Base-by-base conservation (phyloP, 2,888 invertebrate species). In the Sarcophaga caerulescens region DNA sequence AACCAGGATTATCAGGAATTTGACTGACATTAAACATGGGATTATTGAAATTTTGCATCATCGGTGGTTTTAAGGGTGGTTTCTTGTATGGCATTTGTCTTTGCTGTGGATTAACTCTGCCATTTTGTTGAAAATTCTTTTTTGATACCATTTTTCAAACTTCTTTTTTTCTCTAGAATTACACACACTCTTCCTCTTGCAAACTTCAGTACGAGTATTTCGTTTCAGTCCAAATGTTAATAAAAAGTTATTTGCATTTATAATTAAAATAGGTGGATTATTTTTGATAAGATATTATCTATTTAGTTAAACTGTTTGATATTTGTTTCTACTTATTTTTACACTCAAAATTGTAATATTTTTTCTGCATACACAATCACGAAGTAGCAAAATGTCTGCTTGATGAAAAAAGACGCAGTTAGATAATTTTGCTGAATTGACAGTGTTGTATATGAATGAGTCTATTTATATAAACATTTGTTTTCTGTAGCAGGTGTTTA, bases 1-100 rank as follows among this genome's bases (percentile, higher is more conserved):
- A 93, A 0, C 93, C 92, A 3, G 93, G 92, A 89, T 93, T 93
- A 83, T 92, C 93, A 45, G 93, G 93, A 88, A 93, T 93, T 87
- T 93, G 93, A 84, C 90, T 91, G 78, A 92, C 91, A 83, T 91
- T 90, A 88, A 92, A 93, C 91, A 93, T 92, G 57, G 91, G 89
- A 77, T 90, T 90, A 63, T 87, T 87, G 69, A 85, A 81, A 69
- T 73, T 83, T 35, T 89, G 90, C 71, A 87, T 88, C 52, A 47
- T 80, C 68, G 69, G 79, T 82, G 87, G 87, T 80, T 88, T 88
- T 70, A 89, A 89, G 8, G 90, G 89, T 76, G 90, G 89, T 78
- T 90, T 91, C 44, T 89, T 89, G 63, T 91, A 91, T 25, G 91
- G 91, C 77, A 90, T 89, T 45, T 88, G 85, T 52, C 88, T 88